Base-by-base conservation (phyloP, 2,888 invertebrate genomes). In the Polyommatus icarus region DNA sequence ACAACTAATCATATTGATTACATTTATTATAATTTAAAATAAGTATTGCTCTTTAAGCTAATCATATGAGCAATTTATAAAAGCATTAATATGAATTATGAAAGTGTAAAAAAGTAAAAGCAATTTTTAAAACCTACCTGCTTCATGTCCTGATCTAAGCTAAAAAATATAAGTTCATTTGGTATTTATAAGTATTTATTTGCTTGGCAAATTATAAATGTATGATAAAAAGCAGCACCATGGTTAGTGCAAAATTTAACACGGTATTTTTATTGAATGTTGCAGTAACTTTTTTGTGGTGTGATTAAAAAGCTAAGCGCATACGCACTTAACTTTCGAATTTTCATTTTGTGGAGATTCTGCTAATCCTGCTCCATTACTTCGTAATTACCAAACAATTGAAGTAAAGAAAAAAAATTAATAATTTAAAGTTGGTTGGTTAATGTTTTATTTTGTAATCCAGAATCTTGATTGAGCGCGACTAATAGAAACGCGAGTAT, bases 101-200 rank as follows among this genome's bases (percentile, higher is more conserved):
- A 67, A 67, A 67, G 67, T 67, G 67, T 67, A 67, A 67, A 67
- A 40, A 67, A 67, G 29, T 67, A 32, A 6, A 32, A 67, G 29
- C 67, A 32, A 67, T 67, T 15, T 32, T 15, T 32, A 67, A 67
- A 67, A 67, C 67, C 29, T 67, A 67, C 29, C 67, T 15, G 67
- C 18, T 67, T 67, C 15, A 20, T 67, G 2, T 32, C 15, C 29
- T 67, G 29, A 67, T 29, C 67, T 67, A 18, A 67, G 29, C 29
- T 67, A 67, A 12, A 61, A 57, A 57, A 54, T 7, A 61, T 20
- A 61, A 10, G 7, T 29, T 67, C 3, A 29, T 67, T 67, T 67
- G 29, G 67, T 67, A 67, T 61, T 61, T 10, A n/a, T 36, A 32
- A 32, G 6, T 61, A 24, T 61, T 61, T 61, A 61, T 67, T 10